Percentiles rank a stretch among this genome's conserved stretches.
Evolutionary conservation across 2,797 vertebrate genomes (phyloP).

Genomic region (Melanogrammus aeglefinus): DNA sequence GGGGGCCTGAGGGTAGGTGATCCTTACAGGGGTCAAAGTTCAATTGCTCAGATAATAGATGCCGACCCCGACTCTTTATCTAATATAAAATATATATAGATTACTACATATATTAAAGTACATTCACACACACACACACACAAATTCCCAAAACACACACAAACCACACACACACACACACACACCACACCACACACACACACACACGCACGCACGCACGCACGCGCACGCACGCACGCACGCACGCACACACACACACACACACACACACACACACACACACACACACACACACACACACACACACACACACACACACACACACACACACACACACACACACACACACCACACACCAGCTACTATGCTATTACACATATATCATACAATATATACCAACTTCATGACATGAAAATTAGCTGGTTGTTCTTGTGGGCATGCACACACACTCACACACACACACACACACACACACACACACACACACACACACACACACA

Average conservation of each 20-base stretch:
- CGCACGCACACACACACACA: too few species aligned
- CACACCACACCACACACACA: too few species aligned
- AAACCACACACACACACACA: too few species aligned
- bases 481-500: background rate
- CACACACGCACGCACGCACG: too few species aligned
- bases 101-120: background rate
- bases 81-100: too few species aligned
- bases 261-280: too few species aligned
- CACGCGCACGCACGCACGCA: too few species aligned
- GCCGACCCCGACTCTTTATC: background rate
- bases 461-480: background rate
- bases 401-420: background rate
- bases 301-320: background rate
- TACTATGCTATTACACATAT: too few species aligned
- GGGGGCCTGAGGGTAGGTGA: background rate
- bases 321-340: too few species aligned
- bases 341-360: too few species aligned
- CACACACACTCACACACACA: background rate
- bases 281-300: background rate
- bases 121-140: background rate
- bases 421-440: background rate
- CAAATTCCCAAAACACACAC: too few species aligned
- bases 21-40: background rate
- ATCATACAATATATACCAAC: too few species aligned
- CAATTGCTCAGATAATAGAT: background rate